phyloP scores from a whole-genome alignment of 2,888 invertebrate genomes.

The Agapostemon virescens region DNA sequence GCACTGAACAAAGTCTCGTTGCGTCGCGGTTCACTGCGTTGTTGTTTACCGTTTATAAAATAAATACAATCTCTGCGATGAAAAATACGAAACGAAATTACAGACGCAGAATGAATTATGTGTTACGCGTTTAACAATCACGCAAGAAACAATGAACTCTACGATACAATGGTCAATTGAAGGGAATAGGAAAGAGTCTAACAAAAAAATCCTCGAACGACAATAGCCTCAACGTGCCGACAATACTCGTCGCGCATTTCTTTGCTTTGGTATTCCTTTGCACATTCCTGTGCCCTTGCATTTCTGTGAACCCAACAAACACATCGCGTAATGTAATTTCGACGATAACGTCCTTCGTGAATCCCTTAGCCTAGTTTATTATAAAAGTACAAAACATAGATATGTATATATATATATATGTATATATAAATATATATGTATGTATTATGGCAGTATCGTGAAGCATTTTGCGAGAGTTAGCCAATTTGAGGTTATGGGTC shows the following conservation, averaged over 20 bases:
- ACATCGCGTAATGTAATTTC: constrained; percentile 60
- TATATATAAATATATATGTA: constrained; percentile 23
- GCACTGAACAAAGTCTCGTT: constrained; percentile 22
- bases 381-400: constrained; percentile 74
- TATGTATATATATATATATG: background rate
- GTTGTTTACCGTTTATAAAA: constrained; percentile 34
- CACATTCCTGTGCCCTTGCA: constrained; percentile 76
- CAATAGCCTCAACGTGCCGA: constrained; percentile 77
- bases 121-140: constrained; percentile 37
- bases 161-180: constrained; percentile 44
- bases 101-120: constrained; percentile 8
- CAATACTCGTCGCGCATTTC: constrained; percentile 77
- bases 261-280: constrained; percentile 80
- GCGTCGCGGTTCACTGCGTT: constrained; percentile 7
- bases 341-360: constrained; percentile 34
- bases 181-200: constrained; percentile 33
- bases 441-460: constrained; percentile 66
- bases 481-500: constrained; percentile 52
- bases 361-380: constrained; percentile 63
- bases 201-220: constrained; percentile 44
- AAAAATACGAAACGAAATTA: constrained; percentile 21
- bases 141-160: constrained; percentile 36
- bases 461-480: constrained; percentile 64
- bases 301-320: constrained; percentile 78
- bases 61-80: constrained; percentile 27